Evolutionary conservation across 2,888 invertebrate genomes (phyloP), one percentile per base, ranked within the genome.

Genomic region (Hypomecis punctinalis): DNA sequence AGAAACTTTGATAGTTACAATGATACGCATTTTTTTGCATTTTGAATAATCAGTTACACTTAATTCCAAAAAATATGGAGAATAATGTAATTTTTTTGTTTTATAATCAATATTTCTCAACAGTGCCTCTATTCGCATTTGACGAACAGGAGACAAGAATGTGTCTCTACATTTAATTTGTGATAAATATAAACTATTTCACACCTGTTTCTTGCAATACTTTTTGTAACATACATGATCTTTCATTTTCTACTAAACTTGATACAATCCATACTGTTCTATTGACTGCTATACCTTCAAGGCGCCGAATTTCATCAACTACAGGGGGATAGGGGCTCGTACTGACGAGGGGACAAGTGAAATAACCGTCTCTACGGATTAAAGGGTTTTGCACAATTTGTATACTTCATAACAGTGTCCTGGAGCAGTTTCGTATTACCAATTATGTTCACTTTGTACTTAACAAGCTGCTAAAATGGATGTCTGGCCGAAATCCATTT

Each of bases 351-450:
- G 92, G 86, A 81, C 90, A 90, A 91, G 91, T 91, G 92, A 92
- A 91, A 91, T 90, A 91, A 91, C 86, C 86, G 86, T 84, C 86
- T 62, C 86, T 80, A 79, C 71, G 85, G 90, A 90, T 91, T 92
- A 92, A 92, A 91, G 92, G 92, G 91, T 91, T 92, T 62, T 88
- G 87, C 65, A 85, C 85, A 91, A 91, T 91, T 91, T 90, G 91
- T 91, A 86, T 85, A 86, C 88, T 81, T 87, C 86, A 88, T 88
- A 89, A 86, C 89, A 79, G 75, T 67, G 77, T 84, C 89, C 86
- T 88, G 77, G 75, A 83, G 85, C 83, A 87, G 92, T 91, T 89
- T 93, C 85, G 86, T 89, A 87, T 93, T 92, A 91, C 93, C 93
- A 93, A 93, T 93, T 92, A 93, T 81, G 82, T 85, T 88, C 85